These are phyloP conservation scores for Coregonus clupeaformis DNA, from an alignment of 2,113 vertebrate species.

Conservation along the genomic window DNA sequence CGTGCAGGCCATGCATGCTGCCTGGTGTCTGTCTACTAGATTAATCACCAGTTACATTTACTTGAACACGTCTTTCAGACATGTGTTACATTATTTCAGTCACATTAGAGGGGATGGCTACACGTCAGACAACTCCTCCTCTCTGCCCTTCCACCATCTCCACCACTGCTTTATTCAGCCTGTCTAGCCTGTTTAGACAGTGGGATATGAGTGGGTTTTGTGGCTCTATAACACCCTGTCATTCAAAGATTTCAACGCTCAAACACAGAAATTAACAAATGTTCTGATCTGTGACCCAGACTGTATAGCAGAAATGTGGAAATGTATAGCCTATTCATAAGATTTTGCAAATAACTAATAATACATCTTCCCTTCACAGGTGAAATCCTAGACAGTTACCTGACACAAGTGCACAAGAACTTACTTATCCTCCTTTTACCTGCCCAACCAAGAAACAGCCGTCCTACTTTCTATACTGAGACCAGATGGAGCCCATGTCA, in stretches of 20 bases:
- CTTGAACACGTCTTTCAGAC: too few relatives aligned
- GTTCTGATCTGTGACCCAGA: not conserved
- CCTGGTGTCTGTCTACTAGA: too few relatives aligned
- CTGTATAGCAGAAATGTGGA: not conserved
- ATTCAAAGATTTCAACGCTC: not conserved
- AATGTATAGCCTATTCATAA: not conserved
- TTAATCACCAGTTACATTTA: too few relatives aligned
- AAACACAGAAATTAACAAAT: not conserved
- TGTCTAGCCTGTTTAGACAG: too few relatives aligned
- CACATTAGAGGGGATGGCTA: too few relatives aligned
- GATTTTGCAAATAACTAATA: not conserved
- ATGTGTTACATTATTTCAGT: too few relatives aligned
- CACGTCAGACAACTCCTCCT: too few relatives aligned
- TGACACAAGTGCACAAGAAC: not conserved
- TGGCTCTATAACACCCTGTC: not conserved
- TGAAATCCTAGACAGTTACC: not conserved
- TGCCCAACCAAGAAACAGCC: not conserved
- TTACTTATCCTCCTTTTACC: not conserved
- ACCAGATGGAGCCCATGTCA: conserved; percentile 56
- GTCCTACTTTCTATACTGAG: too few relatives aligned
- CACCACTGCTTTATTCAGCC: too few relatives aligned
- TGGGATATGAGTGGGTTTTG: not conserved
- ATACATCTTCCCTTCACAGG: not conserved
- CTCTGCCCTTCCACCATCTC: too few relatives aligned
- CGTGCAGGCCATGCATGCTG: too few relatives aligned